phyloP scores from a whole-genome alignment of 2,888 invertebrate genomes.

The Agrotis segetum region DNA sequence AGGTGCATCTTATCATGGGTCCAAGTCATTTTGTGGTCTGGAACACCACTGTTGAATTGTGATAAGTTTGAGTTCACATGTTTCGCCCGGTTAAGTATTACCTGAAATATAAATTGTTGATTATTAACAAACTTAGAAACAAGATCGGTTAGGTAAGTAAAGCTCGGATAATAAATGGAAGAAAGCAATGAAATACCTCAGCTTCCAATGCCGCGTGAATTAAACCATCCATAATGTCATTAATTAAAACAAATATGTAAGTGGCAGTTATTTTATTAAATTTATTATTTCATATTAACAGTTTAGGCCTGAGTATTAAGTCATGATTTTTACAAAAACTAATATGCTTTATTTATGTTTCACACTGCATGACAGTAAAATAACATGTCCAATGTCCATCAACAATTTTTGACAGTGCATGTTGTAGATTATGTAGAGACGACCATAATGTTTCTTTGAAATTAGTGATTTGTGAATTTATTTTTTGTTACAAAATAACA shows the following conservation, averaged over 20 bases:
- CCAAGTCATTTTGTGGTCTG: conserved; percentile 90
- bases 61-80: conserved; percentile 88
- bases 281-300: conserved; percentile 87
- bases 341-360: conserved; percentile 91
- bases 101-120: conserved; percentile 77
- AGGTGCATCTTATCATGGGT: conserved; percentile 89
- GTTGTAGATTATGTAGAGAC: conserved; percentile 65
- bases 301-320: conserved; percentile 88
- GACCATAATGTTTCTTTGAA: conserved; percentile 14
- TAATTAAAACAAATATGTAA: conserved; percentile 87
- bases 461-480: conserved; percentile 17
- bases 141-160: conserved; percentile 58
- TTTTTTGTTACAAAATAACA: not conserved
- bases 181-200: conserved; percentile 86
- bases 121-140: conserved; percentile 46
- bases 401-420: conserved; percentile 85
- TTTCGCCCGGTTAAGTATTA: conserved; percentile 88
- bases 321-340: conserved; percentile 90
- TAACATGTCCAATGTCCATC: conserved; percentile 90
- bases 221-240: conserved; percentile 91
- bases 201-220: conserved; percentile 91
- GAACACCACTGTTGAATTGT: conserved; percentile 87
- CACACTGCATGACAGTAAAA: conserved; percentile 90
- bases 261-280: conserved; percentile 83
- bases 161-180: conserved; percentile 71